A percentile compares a stretch with the other conserved stretches of the same genome.
Conservation (phyloP, 2,113 vertebrate species). For the Hippopotamus amphibius region DNA sequence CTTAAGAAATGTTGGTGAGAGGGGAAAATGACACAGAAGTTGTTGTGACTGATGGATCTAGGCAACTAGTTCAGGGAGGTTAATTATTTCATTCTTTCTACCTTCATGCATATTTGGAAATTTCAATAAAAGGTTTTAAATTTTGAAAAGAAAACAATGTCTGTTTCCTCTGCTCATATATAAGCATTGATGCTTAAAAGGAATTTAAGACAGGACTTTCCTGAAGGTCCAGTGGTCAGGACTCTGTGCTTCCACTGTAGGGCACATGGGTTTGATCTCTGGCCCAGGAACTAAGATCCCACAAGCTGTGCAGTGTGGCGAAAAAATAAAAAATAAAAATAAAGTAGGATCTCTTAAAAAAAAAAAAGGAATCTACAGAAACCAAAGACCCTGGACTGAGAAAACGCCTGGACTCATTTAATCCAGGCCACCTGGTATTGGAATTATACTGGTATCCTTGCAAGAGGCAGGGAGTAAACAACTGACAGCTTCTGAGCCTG, state of each 20-base stretch:
- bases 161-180: neutral
- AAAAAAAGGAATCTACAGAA: neutral
- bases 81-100: neutral
- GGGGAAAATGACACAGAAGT: neutral
- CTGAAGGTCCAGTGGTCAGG: neutral
- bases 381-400: neutral
- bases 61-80: too few relatives aligned
- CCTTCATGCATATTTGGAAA: neutral
- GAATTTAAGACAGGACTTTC: neutral
- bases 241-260: neutral
- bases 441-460: rapidly evolving
- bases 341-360: neutral
- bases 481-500: neutral
- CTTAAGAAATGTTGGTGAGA: neutral
- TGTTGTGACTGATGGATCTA: too few relatives aligned
- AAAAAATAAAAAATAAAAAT: neutral
- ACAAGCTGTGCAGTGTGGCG: neutral
- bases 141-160: neutral
- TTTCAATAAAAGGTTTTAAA: neutral
- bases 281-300: neutral
- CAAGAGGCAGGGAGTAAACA: neutral
- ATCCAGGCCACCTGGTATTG: rapidly evolving
- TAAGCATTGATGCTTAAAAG: neutral
- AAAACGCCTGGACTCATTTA: too few relatives aligned
- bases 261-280: neutral